A percentile compares a stretch with the other conserved stretches of the same genome.
Evolutionary conservation across 2,888 invertebrate species (phyloP).

Genomic region (Epirrhoe alternata): DNA sequence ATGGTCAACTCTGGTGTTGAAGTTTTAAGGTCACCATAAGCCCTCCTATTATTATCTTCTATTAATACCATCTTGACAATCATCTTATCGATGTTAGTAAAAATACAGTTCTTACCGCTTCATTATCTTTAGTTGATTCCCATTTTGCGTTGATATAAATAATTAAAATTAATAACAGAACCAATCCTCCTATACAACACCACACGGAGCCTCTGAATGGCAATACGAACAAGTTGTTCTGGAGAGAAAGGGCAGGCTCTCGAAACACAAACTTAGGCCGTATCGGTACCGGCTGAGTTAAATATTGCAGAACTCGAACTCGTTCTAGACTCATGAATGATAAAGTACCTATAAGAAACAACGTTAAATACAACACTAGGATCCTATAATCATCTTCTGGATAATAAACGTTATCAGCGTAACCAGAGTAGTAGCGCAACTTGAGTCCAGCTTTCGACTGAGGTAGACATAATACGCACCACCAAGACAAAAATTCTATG

Average conservation of each 20-base stretch:
- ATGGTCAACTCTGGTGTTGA: no score
- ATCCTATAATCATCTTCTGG: no score
- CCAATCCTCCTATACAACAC: constrained; percentile 78
- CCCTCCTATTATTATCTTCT: no score
- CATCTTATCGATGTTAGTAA: no score
- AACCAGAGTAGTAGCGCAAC: no score
- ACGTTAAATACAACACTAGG: neutral
- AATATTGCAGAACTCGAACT: constrained; percentile 67
- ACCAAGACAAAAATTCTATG: no score
- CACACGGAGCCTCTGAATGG: constrained; percentile 87
- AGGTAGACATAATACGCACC: no score
- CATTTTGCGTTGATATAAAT: constrained; percentile 64
- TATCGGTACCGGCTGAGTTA: constrained; percentile 70
- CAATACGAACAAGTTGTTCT: constrained; percentile 87
- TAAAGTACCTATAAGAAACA: constrained; percentile 55
- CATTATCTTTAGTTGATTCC: constrained; percentile 55
- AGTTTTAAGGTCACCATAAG: no score
- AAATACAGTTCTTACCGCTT: constrained; percentile 35
- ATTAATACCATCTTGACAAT: no score
- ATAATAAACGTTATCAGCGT: no score
- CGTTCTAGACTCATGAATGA: constrained; percentile 58
- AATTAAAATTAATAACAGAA: constrained; percentile 59
- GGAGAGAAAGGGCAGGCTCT: constrained; percentile 87
- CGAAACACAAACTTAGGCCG: constrained; percentile 85
- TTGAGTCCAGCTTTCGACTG: no score